Conservation (phyloP, 2,888 invertebrate genomes). For the Amphipoea oculea region DNA sequence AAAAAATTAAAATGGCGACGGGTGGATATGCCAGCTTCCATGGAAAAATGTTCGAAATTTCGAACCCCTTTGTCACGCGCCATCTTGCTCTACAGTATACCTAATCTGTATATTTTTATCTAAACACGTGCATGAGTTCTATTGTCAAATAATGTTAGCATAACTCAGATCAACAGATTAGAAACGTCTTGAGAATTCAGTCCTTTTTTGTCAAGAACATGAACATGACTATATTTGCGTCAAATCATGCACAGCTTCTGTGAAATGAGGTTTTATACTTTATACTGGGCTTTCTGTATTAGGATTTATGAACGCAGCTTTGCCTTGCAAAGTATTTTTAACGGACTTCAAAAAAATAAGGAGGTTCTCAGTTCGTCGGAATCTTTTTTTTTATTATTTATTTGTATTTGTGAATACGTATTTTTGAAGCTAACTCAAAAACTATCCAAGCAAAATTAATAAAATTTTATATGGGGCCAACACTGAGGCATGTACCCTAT, state of each 20-base stretch:
- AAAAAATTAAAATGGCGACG: not conserved
- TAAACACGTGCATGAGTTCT: conserved; percentile 11
- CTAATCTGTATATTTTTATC: conserved; percentile 12
- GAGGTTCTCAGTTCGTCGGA: too few relatives aligned
- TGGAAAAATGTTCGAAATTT: not conserved
- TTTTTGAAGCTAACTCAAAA: too few relatives aligned
- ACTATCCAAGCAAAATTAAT: too few relatives aligned
- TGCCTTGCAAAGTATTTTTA: not conserved
- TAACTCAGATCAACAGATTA: conserved; percentile 16
- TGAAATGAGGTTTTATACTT: conserved; percentile 4
- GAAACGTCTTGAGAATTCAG: not conserved
- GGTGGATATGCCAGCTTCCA: not conserved
- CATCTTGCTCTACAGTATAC: not conserved
- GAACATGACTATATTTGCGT: conserved; percentile 17
- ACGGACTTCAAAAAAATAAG: too few relatives aligned
- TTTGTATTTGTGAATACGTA: too few relatives aligned
- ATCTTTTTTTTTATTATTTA: too few relatives aligned
- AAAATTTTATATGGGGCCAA: too few relatives aligned
- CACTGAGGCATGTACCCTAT: too few relatives aligned
- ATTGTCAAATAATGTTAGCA: conserved; percentile 22
- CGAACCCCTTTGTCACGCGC: not conserved
- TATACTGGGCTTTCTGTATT: not conserved
- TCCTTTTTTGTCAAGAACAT: conserved; percentile 24
- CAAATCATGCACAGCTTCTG: conserved; percentile 10
- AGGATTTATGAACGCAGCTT: not conserved